Conservation (phyloP, 2,888 invertebrate genomes). For the Pristionchus mayeri region DNA sequence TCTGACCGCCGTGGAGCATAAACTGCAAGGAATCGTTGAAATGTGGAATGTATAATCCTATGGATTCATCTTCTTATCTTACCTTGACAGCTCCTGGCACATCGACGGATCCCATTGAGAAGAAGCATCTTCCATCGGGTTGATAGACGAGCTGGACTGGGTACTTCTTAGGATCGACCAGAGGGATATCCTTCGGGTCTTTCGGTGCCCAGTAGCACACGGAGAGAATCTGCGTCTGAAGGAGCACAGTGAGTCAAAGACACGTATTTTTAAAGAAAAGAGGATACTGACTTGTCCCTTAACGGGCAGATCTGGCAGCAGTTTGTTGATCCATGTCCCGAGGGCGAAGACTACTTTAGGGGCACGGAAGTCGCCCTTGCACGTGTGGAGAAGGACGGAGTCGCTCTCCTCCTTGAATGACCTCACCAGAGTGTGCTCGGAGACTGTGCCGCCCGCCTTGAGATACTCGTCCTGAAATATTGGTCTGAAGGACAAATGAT, state of each 20-base stretch:
- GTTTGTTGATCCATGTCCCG: constrained; percentile 69
- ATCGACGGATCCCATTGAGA: constrained; percentile 35
- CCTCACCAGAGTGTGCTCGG: constrained; percentile 33
- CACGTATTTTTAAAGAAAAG: not conserved
- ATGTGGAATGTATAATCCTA: not conserved
- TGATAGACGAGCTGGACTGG: constrained; percentile 11
- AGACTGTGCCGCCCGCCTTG: constrained; percentile 12
- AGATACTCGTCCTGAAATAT: constrained; percentile 41
- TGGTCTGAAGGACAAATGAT: not conserved
- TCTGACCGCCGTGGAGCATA: not conserved
- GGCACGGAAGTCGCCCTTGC: constrained; percentile 2
- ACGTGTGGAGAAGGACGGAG: constrained; percentile 30
- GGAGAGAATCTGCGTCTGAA: constrained; percentile 6
- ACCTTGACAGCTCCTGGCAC: constrained; percentile 34
- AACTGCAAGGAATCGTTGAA: not conserved
- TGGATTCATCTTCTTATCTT: not conserved
- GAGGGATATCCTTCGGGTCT: not conserved
- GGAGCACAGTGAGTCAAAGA: too few relatives aligned
- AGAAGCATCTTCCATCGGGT: constrained; percentile 29
- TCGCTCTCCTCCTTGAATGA: not conserved
- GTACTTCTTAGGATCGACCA: constrained; percentile 1
- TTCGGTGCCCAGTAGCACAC: constrained; percentile 45
- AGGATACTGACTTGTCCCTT: constrained; percentile 55
- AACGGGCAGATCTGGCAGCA: constrained; percentile 61
- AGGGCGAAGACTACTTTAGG: constrained; percentile 62